Evolutionary conservation across 2,797 vertebrate genomes (phyloP).

Genomic region (Helarctos malayanus): DNA sequence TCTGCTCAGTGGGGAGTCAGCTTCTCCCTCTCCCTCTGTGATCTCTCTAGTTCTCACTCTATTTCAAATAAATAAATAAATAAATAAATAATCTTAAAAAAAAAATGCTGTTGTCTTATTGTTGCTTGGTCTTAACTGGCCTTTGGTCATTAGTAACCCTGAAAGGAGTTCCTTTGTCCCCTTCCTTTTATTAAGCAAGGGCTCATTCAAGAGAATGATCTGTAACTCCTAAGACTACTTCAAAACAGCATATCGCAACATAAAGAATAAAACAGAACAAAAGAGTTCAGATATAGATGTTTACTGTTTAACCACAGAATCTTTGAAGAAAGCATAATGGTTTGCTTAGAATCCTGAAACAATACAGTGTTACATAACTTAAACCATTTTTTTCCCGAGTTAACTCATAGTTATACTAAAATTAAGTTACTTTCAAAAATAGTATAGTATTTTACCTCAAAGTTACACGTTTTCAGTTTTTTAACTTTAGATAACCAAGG

Average conservation of each 20-base stretch:
- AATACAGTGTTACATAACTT: background rate
- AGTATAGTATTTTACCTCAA: slow-evolving; percentile 19
- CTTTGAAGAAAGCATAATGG: background rate
- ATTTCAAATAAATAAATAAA: too few species aligned
- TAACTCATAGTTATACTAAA: slow-evolving; percentile 45
- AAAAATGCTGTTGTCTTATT: background rate
- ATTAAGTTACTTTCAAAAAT: background rate
- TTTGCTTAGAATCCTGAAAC: slow-evolving; percentile 20
- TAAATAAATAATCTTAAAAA: too few species aligned
- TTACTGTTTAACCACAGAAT: background rate
- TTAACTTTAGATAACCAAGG: background rate
- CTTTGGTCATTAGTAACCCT: background rate
- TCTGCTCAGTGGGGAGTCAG: too few species aligned
- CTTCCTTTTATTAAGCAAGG: background rate
- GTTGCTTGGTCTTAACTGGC: background rate
- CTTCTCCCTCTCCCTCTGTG: too few species aligned
- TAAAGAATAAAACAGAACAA: background rate
- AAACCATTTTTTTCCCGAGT: background rate
- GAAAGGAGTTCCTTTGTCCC: background rate
- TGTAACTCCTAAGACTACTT: background rate
- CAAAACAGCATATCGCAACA: background rate
- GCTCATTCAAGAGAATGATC: background rate
- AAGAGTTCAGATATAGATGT: background rate
- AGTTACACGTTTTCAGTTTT: background rate
- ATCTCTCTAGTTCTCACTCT: too few species aligned